Evolutionary conservation across 2,888 invertebrate genomes (phyloP), one percentile per base, ranked within the genome.

Genomic region (Merodon equestris): DNA sequence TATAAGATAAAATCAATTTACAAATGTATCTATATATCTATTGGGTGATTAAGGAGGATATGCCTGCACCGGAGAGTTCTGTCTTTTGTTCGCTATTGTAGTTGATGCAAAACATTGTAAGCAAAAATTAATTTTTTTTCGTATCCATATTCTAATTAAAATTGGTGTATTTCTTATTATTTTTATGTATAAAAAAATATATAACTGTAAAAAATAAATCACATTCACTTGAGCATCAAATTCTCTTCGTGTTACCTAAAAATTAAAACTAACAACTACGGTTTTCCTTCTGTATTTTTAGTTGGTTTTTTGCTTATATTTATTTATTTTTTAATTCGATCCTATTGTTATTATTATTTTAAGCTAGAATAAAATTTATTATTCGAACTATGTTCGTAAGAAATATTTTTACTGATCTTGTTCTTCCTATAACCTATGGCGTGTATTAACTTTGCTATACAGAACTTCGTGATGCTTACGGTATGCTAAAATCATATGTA

Each of bases 171-270:
- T 68, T 53, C 44, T 73, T 63, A 48, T 50, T 63, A 48, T 68
- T 19, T 73, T 58, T 74, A 48, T 27, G 67, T 67, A 56, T 58
- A 45, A 67, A 67, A 67, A 61, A 67, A 63, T 51, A 64, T 71
- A 79, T 73, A 73, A 63, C 64, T 79, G 74, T 79, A 79, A 79
- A 79, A 79, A 73, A 68, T 79, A 79, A 79, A 79, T 79, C 79
- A 79, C 79, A 79, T 79, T 79, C 79, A 79, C 79, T 79, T 79
- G 79, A 79, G 79, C 79, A 74, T 74, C 38, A 73, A 79, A 79
- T 79, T 79, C 79, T 79, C 79, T 79, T 79, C 79, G 79, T 79
- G 79, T 79, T 79, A 64, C 74, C 63, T 79, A 79, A 27, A 54
- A 18, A 14, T 50, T 42, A 76, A 47, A 18, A 14, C 76, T 76